These are phyloP conservation scores for Psilopogon haemacephalus DNA, from an alignment of 2,113 vertebrate species.

Conservation along the genomic window DNA sequence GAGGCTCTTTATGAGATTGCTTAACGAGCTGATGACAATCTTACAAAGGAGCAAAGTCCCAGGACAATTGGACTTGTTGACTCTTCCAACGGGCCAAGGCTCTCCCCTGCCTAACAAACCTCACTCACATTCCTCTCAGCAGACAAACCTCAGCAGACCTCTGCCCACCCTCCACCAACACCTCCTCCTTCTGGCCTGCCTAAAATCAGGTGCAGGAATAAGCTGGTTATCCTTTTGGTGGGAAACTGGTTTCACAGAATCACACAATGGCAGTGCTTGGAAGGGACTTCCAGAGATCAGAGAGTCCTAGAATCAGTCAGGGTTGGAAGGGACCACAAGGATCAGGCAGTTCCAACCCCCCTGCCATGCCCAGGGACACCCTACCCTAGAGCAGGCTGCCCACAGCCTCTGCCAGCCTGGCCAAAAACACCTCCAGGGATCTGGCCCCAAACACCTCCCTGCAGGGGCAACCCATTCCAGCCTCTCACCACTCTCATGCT, in stretches of 20 bases:
- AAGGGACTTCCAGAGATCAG: no score
- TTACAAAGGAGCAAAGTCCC: constrained; percentile 62
- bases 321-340: no score
- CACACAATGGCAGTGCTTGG: no score
- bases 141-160: not conserved
- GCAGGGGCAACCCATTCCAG: no score
- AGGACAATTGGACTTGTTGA: constrained; percentile 4
- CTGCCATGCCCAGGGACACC: no score
- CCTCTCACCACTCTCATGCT: no score
- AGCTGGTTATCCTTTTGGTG: not conserved
- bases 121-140: not conserved
- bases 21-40: constrained; percentile 75
- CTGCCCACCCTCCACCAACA: not conserved
- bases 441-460: no score
- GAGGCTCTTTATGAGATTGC: constrained; percentile 66
- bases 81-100: not conserved
- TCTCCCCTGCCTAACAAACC: not conserved
- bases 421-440: no score
- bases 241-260: not conserved
- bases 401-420: no score
- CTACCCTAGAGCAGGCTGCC: no score
- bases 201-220: not conserved
- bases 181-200: not conserved
- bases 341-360: no score
- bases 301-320: no score